These are phyloP conservation scores for Drosophila orena DNA, from an alignment of 1,140 invertebrate genomes.

Conservation along the genomic window DNA sequence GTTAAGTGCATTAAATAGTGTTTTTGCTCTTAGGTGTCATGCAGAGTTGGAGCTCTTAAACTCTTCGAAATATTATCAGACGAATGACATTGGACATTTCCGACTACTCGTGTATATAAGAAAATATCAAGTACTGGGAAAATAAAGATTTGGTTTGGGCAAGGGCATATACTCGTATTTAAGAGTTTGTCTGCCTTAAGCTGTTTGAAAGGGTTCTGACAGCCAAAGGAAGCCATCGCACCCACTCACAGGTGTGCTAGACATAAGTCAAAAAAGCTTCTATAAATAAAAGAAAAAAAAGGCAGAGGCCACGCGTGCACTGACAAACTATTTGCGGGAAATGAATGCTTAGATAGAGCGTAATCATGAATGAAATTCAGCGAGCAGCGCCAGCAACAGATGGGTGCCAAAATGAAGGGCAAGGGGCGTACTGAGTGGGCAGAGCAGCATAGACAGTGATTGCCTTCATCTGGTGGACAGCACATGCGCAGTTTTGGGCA, in stretches of 20 bases:
- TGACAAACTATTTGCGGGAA: not conserved
- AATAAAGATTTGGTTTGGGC: not conserved
- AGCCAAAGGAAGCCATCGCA: too few species aligned
- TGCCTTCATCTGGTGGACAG: not conserved
- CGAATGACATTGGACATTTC: too few species aligned
- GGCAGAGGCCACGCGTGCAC: not conserved
- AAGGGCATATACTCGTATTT: too few species aligned
- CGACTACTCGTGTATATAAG: too few species aligned
- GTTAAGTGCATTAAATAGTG: too few species aligned
- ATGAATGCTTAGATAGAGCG: conserved; percentile 9
- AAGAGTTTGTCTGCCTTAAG: not conserved
- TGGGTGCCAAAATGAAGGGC: not conserved
- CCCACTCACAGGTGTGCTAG: too few species aligned
- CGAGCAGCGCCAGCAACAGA: conserved; percentile 18
- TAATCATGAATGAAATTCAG: conserved; percentile 28
- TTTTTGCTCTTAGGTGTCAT: too few species aligned
- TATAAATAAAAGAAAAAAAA: conserved; percentile 8
- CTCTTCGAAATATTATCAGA: too few species aligned
- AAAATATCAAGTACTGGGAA: not conserved
- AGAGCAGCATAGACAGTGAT: not conserved
- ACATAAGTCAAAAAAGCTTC: not conserved
- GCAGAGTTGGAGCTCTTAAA: too few species aligned
- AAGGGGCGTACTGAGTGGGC: not conserved
- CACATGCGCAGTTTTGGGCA: conserved; percentile 23
- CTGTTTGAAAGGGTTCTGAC: not conserved